Evolutionary conservation across 2,888 invertebrate genomes (phyloP), one percentile per base, ranked within the genome.

Genomic region (Epirrita christyi): DNA sequence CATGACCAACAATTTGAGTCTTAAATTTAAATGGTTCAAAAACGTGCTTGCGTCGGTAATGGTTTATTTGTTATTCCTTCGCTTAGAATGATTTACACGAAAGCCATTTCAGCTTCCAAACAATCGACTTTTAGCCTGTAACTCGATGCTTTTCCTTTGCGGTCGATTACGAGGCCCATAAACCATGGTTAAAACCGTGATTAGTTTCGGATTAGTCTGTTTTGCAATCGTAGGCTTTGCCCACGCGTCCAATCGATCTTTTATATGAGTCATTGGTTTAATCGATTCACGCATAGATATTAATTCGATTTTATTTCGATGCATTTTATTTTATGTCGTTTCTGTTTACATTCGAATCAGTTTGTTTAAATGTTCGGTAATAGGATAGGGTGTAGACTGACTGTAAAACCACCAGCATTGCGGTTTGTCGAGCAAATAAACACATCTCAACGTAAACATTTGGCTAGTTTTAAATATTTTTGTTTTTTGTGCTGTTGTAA

Each of bases 191-290:
- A 71, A 66, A 67, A 75, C 76, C 78, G 76, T 74, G 77, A 85
- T 86, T 81, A 73, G 86, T 86, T 83, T 75, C 83, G 82, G 78
- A 71, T 68, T 73, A 80, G 72, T 73, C 68, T 65, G 72, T 80
- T 74, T 80, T 70, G 73, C 75, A 75, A 36, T 21, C 21, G 21
- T n/a, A 86, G 78, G 69, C 61, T 61, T 76, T 65, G 73, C 78
- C 81, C 72, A 80, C 78, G 81, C 81, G 67, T 72, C 71, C 71
- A 74, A 80, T 77, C 77, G 76, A 78, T 80, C 72, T 73, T 67
- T 63, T 62, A 67, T 66, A 59, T 78, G 76, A 81, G 64, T 81
- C 75, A 85, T 79, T 73, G 74, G 70, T 67, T 71, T 72, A 80
- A 81, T 82, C 80, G 74, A 76, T 79, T 76, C 71, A 73, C 66